These are phyloP conservation scores for Brienomyrus brachyistius DNA, from an alignment of 2,113 vertebrate genomes.

Conservation along the genomic window DNA sequence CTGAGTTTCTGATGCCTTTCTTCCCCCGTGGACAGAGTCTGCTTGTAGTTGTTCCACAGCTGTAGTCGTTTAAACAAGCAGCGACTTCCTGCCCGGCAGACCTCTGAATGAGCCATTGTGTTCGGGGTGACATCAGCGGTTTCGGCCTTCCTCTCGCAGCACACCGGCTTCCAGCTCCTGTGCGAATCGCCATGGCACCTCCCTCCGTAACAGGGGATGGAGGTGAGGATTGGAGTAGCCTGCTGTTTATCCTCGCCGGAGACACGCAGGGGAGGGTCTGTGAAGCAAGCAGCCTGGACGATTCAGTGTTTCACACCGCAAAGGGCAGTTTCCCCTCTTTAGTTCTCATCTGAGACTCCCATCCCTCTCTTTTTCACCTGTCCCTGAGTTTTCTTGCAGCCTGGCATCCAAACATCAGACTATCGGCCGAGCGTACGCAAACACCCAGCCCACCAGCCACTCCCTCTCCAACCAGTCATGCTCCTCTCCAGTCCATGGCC, in stretches of 20 bases:
- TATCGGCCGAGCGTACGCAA: not conserved
- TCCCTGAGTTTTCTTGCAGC: not conserved
- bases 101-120: conserved; percentile 24
- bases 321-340: not conserved
- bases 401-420: not conserved
- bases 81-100: conserved; percentile 22
- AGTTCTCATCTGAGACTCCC: no score
- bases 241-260: not conserved
- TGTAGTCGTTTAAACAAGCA: conserved; percentile 25
- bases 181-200: no score
- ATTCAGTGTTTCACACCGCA: not conserved
- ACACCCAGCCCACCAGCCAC: not conserved
- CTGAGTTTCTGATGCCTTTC: not conserved
- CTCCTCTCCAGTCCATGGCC: not conserved
- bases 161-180: not conserved
- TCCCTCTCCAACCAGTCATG: not conserved
- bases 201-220: not conserved
- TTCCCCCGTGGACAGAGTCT: not conserved
- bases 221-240: not conserved
- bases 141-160: conserved; percentile 8
- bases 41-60: conserved; percentile 12
- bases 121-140: conserved; percentile 17
- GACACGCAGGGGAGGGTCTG: not conserved
- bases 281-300: not conserved
- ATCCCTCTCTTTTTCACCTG: not conserved